Evolutionary conservation across 2,797 vertebrate species (phyloP).

Genomic region (Eleutherodactylus coqui): DNA sequence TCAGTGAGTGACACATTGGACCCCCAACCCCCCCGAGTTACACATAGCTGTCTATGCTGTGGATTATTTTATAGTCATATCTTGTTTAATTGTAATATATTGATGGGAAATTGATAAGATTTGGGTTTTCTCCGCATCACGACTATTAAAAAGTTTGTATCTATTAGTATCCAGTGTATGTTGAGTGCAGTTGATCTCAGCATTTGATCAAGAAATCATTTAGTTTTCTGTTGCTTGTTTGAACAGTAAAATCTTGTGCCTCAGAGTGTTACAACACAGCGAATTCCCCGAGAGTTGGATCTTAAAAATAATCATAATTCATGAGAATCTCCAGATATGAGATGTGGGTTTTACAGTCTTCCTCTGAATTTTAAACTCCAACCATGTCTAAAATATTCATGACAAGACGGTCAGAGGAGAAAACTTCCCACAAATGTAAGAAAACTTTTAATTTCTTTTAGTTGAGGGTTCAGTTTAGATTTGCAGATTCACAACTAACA

Average conservation of each 20-base stretch:
- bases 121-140: not conserved
- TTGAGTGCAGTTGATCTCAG: not conserved
- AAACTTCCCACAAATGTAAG: constrained; percentile 10
- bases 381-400: constrained; percentile 57
- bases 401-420: constrained; percentile 23
- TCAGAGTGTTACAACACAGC: constrained; percentile 28
- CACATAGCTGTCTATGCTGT: too few species aligned
- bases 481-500: not conserved
- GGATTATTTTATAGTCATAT: not conserved
- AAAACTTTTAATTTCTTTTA: constrained; percentile 37
- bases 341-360: constrained; percentile 45
- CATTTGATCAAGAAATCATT: constrained; percentile 12
- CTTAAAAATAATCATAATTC: constrained; percentile 59
- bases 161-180: not conserved
- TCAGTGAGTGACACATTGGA: too few species aligned
- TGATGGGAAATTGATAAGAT: not conserved
- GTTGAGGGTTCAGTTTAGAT: constrained; percentile 19
- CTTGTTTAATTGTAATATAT: not conserved
- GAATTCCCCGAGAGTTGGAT: constrained; percentile 33
- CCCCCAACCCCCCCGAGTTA: too few species aligned
- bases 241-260: constrained; percentile 26
- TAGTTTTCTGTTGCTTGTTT: constrained; percentile 30
- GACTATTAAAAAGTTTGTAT: constrained; percentile 2
- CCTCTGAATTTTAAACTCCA: constrained; percentile 30
- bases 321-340: constrained; percentile 36